Percentiles rank a stretch among this genome's conserved stretches.
Conservation (phyloP, 2,113 vertebrate species). For the Coreoperca whiteheadi region DNA sequence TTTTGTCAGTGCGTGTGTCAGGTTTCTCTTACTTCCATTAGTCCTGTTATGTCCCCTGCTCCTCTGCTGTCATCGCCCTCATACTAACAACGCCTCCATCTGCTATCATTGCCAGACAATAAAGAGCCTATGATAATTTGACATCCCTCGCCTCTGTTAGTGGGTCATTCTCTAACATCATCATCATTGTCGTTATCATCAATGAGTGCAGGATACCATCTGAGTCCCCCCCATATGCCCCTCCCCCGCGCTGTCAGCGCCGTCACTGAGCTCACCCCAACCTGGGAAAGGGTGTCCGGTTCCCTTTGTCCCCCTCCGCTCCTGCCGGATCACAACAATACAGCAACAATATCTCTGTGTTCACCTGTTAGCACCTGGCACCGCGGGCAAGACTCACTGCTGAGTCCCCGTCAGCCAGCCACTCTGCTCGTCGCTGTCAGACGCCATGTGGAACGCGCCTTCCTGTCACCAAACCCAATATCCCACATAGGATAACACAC, state of each 20-base stretch:
- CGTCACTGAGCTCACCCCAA: constrained; percentile 66
- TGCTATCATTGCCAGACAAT: constrained; percentile 55
- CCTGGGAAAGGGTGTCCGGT: constrained; percentile 72
- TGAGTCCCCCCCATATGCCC: constrained; percentile 41
- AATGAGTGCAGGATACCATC: constrained; percentile 55
- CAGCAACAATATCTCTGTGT: constrained; percentile 74
- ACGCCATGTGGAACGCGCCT: constrained; percentile 78
- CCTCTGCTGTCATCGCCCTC: constrained; percentile 52
- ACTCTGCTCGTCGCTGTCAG: constrained; percentile 61
- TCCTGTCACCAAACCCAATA: constrained; percentile 76
- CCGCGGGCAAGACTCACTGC: constrained; percentile 47
- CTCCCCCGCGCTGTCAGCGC: constrained; percentile 60
- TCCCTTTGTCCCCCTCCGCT: constrained; percentile 59
- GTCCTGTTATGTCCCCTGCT: constrained; percentile 28
- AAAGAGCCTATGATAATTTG: constrained; percentile 58
- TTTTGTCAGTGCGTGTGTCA: constrained; percentile 43
- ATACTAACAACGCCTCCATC: constrained; percentile 44
- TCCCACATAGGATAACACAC: constrained; percentile 70
- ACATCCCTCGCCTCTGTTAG: constrained; percentile 46
- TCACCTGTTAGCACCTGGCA: constrained; percentile 78
- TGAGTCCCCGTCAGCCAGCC: constrained; percentile 44
- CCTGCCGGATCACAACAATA: constrained; percentile 62
- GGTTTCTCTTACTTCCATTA: constrained; percentile 58
- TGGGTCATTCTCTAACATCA: constrained; percentile 48
- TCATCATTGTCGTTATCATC: constrained; percentile 56